Percentiles rank a stretch among this genome's conserved stretches.
Conservation (phyloP, 2,888 invertebrate genomes). For the Drosophila emarginata region DNA sequence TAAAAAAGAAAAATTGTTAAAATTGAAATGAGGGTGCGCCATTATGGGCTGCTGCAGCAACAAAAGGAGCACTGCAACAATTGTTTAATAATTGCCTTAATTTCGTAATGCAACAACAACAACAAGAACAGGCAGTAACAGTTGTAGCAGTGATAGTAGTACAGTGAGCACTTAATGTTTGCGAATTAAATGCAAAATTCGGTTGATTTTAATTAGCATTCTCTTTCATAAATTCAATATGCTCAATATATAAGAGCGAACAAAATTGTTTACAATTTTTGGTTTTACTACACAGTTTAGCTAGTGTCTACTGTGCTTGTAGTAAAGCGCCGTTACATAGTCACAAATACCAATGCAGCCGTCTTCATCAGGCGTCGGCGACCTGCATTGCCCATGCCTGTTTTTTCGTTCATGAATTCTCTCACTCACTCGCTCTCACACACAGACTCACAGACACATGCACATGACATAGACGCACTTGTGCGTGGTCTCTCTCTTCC, state of each 20-base stretch:
- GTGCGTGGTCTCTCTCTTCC: conserved; percentile 51
- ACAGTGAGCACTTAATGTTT: conserved; percentile 11
- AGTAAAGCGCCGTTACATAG: conserved; percentile 43
- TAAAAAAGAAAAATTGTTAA: conserved; percentile 49
- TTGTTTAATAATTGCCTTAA: conserved; percentile 63
- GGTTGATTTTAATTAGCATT: not conserved
- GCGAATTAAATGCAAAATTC: not conserved
- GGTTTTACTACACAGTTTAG: not conserved
- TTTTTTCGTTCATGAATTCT: conserved; percentile 20
- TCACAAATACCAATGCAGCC: conserved; percentile 11
- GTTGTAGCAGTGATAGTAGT: conserved; percentile 12
- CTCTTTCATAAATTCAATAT: not conserved
- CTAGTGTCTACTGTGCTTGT: conserved; percentile 26
- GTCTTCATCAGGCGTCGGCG: conserved; percentile 11
- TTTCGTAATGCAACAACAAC: conserved; percentile 62
- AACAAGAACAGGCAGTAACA: conserved; percentile 39
- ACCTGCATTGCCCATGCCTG: conserved; percentile 30
- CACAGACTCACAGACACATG: conserved; percentile 21
- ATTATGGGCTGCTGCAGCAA: conserved; percentile 35
- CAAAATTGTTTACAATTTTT: not conserved
- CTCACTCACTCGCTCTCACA: not conserved
- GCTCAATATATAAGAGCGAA: not conserved
- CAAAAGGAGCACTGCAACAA: conserved; percentile 44
- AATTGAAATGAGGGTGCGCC: conserved; percentile 52
- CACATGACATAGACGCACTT: conserved; percentile 24